Conservation (phyloP, 2,888 invertebrate genomes). For the Drosophila barbarae region DNA sequence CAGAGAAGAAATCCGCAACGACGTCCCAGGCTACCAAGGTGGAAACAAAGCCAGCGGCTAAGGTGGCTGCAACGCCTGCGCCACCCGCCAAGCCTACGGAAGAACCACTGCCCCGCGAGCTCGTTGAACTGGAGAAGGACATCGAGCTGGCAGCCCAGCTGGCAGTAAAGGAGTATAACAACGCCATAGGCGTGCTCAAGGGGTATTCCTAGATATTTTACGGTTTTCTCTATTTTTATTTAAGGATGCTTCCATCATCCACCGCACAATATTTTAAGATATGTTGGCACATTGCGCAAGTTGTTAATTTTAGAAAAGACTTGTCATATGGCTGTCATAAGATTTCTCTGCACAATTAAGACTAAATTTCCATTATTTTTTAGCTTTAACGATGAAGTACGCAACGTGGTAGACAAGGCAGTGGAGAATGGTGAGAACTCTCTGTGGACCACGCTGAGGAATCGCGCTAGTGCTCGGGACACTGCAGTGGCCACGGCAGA, state of each 20-base stretch:
- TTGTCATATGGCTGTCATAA: not conserved
- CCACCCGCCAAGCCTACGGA: constrained; percentile 22
- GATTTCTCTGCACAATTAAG: not conserved
- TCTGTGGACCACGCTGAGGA: constrained; percentile 82
- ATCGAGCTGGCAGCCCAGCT: constrained; percentile 82
- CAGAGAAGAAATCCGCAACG: constrained; percentile 23
- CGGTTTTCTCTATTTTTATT: not conserved
- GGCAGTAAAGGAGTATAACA: constrained; percentile 85
- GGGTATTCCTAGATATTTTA: constrained; percentile 58
- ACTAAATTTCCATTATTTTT: not conserved
- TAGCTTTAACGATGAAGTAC: constrained; percentile 81
- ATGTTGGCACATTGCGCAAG: constrained; percentile 6
- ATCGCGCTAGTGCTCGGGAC: constrained; percentile 83
- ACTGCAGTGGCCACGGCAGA: constrained; percentile 82
- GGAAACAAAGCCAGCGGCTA: constrained; percentile 39
- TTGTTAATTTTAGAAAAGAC: constrained; percentile 4
- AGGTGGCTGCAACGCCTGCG: constrained; percentile 41
- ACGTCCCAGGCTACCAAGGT: constrained; percentile 10
- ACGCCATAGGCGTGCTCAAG: constrained; percentile 82
- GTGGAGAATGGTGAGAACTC: constrained; percentile 83
- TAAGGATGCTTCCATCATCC: constrained; percentile 3
- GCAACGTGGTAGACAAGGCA: constrained; percentile 82
- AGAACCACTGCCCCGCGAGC: constrained; percentile 78
- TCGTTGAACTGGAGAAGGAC: constrained; percentile 82
- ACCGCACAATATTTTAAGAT: not conserved